Percentiles rank a stretch among this genome's conserved stretches.
These are phyloP conservation scores for Rhinopithecus roxellana DNA, from an alignment of 2,113 vertebrate species.

Conservation along the genomic window DNA sequence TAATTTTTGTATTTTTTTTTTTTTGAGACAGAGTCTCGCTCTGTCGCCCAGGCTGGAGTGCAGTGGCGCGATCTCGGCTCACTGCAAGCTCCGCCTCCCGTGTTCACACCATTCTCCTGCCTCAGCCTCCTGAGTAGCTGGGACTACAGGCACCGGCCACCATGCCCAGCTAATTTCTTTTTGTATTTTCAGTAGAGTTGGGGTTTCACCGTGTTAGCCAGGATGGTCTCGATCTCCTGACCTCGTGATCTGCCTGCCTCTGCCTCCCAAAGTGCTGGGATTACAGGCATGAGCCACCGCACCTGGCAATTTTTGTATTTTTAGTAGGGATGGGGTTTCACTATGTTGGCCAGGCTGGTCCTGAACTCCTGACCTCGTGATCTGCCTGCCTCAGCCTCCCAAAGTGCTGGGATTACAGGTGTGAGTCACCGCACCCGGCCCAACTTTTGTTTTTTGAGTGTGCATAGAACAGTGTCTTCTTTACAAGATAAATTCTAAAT, in stretches of 20 bases:
- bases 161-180: too few relatives aligned
- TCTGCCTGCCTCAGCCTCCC: background rate
- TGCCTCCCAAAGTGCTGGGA: background rate
- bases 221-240: too few relatives aligned
- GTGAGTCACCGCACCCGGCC: background rate
- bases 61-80: too few relatives aligned
- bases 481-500: conserved; percentile 17
- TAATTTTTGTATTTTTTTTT: background rate
- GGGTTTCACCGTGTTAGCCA: too few relatives aligned
- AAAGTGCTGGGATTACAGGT: background rate
- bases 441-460: background rate
- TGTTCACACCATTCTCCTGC: too few relatives aligned
- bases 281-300: rapidly evolving
- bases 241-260: too few relatives aligned
- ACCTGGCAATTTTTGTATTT: background rate
- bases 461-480: background rate
- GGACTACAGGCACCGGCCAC: too few relatives aligned
- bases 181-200: too few relatives aligned
- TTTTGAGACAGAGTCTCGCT: too few relatives aligned
- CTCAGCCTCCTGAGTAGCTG: too few relatives aligned
- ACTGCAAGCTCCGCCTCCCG: too few relatives aligned
- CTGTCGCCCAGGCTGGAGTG: too few relatives aligned
- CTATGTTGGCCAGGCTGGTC: background rate
- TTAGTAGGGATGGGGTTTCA: background rate
- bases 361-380: background rate